Conservation (phyloP, 2,888 invertebrate species). For the Pinctada fucata region DNA sequence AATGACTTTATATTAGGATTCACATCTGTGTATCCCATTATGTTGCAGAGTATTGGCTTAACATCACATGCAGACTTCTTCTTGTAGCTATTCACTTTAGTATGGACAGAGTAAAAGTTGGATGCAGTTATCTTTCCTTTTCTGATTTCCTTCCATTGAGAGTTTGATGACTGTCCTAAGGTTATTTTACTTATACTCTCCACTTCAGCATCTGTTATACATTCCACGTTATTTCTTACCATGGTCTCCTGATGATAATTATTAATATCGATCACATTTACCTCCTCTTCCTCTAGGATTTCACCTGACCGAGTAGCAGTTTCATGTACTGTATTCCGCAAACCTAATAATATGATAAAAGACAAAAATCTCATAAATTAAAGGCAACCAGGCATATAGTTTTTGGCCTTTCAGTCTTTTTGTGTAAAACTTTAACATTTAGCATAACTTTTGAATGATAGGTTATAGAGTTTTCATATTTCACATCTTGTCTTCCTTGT, state of each 20-base stretch:
- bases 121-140: slow-evolving; percentile 16
- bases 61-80: background rate
- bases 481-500: background rate
- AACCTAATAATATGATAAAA: background rate
- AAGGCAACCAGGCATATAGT: too few relatives aligned
- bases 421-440: background rate
- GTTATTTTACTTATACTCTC: background rate
- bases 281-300: background rate
- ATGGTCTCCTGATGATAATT: background rate
- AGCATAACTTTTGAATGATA: too few relatives aligned
- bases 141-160: slow-evolving; percentile 8
- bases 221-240: background rate
- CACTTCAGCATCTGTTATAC: background rate
- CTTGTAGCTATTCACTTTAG: slow-evolving; percentile 4
- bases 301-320: background rate
- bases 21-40: slow-evolving; percentile 14
- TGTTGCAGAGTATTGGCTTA: background rate
- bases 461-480: background rate
- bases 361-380: background rate
- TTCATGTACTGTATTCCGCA: slow-evolving; percentile 1
- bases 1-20: slow-evolving; percentile 23
- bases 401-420: background rate
- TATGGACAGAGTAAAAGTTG: slow-evolving; percentile 4
- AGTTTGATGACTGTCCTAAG: slow-evolving; percentile 14
- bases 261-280: background rate